Conservation (phyloP, 2,888 invertebrate species). For the Eilema caniola region DNA sequence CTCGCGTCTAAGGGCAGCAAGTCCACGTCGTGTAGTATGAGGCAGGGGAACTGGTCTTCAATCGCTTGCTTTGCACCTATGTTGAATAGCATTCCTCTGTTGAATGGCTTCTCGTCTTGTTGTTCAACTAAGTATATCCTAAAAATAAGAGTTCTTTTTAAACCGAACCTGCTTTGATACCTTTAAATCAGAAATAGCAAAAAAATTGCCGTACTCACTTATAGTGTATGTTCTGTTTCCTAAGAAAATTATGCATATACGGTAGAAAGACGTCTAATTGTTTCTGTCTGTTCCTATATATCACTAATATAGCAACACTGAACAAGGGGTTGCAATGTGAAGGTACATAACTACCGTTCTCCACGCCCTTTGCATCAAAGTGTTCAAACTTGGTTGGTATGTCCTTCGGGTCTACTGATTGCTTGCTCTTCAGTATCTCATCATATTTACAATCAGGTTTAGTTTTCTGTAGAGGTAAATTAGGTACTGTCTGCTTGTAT, state of each 20-base stretch:
- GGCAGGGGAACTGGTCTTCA: constrained; percentile 91
- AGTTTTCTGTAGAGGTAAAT: constrained; percentile 50
- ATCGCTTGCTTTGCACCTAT: constrained; percentile 93
- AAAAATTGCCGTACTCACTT: constrained; percentile 65
- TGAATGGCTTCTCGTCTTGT: constrained; percentile 92
- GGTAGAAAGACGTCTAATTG: constrained; percentile 93
- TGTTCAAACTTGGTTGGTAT: constrained; percentile 59
- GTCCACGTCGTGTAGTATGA: constrained; percentile 97
- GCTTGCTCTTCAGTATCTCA: constrained; percentile 62
- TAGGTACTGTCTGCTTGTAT: constrained; percentile 51
- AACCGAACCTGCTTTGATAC: not conserved
- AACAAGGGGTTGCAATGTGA: constrained; percentile 74
- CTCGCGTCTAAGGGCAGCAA: constrained; percentile 92
- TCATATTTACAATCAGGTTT: constrained; percentile 71
- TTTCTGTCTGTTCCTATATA: constrained; percentile 91
- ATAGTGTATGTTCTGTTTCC: constrained; percentile 94
- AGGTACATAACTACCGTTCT: constrained; percentile 71
- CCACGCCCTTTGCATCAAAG: constrained; percentile 61
- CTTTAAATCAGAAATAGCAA: not conserved
- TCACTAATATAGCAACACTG: constrained; percentile 94
- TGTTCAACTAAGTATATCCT: constrained; percentile 95
- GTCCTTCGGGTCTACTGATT: constrained; percentile 57
- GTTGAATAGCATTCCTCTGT: constrained; percentile 95
- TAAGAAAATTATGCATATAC: constrained; percentile 95
- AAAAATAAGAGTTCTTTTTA: constrained; percentile 37